phyloP scores from a whole-genome alignment of 2,888 invertebrate species.

The Euzophera pinguis region DNA sequence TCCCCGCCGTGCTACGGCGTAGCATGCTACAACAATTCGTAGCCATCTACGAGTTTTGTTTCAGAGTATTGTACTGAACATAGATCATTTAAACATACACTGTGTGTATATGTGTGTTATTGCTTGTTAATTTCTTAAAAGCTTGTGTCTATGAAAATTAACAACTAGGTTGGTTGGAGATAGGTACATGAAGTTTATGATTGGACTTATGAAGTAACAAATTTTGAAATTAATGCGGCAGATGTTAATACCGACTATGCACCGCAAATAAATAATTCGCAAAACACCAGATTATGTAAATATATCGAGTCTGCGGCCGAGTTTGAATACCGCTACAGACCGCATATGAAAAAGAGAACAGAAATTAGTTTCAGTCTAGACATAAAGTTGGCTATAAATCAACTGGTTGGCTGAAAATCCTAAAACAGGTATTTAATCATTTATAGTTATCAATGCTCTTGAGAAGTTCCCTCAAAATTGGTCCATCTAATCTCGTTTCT shows the following conservation, averaged over 20 bases:
- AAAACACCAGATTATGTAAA: slow-evolving; percentile 5
- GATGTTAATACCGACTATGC: neutral
- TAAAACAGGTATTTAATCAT: too few relatives aligned
- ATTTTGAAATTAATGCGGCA: neutral
- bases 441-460: too few relatives aligned
- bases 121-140: too few relatives aligned
- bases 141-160: too few relatives aligned
- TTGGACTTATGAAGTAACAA: neutral
- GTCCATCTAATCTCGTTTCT: too few relatives aligned
- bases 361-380: too few relatives aligned
- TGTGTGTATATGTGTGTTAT: too few relatives aligned
- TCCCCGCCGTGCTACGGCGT: neutral
- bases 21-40: neutral
- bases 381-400: too few relatives aligned
- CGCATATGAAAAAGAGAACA: neutral
- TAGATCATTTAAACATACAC: too few relatives aligned
- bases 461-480: too few relatives aligned
- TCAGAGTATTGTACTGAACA: neutral
- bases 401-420: too few relatives aligned
- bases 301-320: neutral
- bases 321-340: neutral
- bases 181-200: neutral
- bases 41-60: neutral
- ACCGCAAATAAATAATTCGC: slow-evolving; percentile 4
- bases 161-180: too few relatives aligned